Base-by-base conservation (phyloP, 2,113 vertebrate species). In the Centropus unirufus region DNA sequence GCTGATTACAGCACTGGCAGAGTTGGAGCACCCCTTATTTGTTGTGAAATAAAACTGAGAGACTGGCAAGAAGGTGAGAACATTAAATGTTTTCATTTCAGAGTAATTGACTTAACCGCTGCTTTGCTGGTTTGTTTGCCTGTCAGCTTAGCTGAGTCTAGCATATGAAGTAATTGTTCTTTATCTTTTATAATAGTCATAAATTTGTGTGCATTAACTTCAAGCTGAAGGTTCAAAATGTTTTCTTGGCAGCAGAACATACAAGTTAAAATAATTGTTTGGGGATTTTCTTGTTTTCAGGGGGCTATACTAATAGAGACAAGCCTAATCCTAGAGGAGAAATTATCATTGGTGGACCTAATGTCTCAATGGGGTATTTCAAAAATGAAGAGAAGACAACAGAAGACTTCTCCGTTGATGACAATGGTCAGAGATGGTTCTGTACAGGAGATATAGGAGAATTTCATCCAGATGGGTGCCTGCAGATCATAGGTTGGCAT, bases 361-460 rank as follows among this genome's bases (percentile, higher is more conserved):
- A 99, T 6, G 99, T 99, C 72, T 99, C 99, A 11, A 98, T 99
- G 98, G 99, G 99, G 20, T 99, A 99, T 97, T 99, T 98, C 91
- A 98, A 98, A 94, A 98, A 98, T 1, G 98, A 99, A 62, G 98
- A 98, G 62, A 98, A 95, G 86, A 98, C 98, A 6, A 95, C 96
- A 51, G 98, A 98, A 74, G 99, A 99, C 93, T 99, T 99, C 85
- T 98, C 97, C 67, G 70, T 97, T 59, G 99, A 99, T 66, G 98
- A 98, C 68, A 98, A 97, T 0, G 99, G 98, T 10, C 99, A 99
- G 97, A 98, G 98, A 34, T 99, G 99, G 99, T 99, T 99, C 97
- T 99, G 98, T 80, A 99, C 99, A 12, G 99, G 99, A 39, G 99
- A 99, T 68, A 98, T 99, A 23, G 99, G 99, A 47, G 99, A 99